Base-by-base conservation (phyloP, 2,113 vertebrate genomes). In the Globicephala melas region DNA sequence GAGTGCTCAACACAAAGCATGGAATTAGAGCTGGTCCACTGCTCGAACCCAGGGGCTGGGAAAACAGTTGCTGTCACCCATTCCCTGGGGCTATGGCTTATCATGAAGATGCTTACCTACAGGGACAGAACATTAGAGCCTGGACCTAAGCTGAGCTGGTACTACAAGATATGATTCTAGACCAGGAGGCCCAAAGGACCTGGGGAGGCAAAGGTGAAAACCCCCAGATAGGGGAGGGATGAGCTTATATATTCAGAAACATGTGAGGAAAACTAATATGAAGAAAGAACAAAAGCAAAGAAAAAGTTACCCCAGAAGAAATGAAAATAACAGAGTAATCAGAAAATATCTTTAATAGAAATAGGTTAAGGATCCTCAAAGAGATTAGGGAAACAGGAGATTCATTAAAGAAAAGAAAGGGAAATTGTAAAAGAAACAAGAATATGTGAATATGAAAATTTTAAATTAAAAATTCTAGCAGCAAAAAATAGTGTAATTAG, bases 291-390 rank as follows among this genome's bases (percentile, higher is more conserved):
- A 60, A 63, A 70, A 44, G 47, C 2, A n/a, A 77, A 70, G 53
- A 86, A 88, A 33, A 86, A 44, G 81, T 91, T 88, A 63, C 9
- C 55, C 47, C 23, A 83, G 44, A 92, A 92, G 58, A 96, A 91
- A 86, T 77, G 55, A 95, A 93, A 83, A 77, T 79, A 87, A 62
- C 76, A 90, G 65, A 85, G 21, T 68, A 80, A 73, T 91, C 53
- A 31, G 86, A 41, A 93, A 81, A 63, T 70, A 55, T 58, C 60
- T 90, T 87, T 41, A n/a, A 36, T 83, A 55, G 67, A 89, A 58
- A 31, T 60, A 76, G 26, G 38, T 47, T 77, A 70, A 67, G n/a
- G 68, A 36, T 20, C 26, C 3, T 93, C 21, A 41, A 33, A 92
- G 65, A 77, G 53, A 70, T 79, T n/a, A 80, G 73, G 50, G 58